Evolutionary conservation across 2,113 vertebrate genomes (phyloP).

Genomic region (Pterophyllum scalare): DNA sequence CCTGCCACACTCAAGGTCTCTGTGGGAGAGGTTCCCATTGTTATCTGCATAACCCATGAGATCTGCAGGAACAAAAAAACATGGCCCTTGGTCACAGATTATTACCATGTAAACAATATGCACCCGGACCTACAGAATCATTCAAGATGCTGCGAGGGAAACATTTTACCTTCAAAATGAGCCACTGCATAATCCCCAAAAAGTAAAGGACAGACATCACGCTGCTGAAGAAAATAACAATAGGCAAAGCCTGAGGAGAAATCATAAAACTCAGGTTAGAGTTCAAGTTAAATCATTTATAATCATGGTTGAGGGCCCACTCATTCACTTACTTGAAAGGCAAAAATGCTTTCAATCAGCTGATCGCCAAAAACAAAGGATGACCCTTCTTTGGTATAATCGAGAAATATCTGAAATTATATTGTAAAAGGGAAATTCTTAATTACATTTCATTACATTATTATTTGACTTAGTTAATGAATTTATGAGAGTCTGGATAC

Average conservation of each 20-base stretch:
- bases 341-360: constrained; percentile 85
- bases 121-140: background rate
- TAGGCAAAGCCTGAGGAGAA: constrained; percentile 85
- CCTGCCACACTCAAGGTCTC: constrained; percentile 95
- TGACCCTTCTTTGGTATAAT: constrained; percentile 89
- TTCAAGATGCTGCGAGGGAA: background rate
- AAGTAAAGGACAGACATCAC: constrained; percentile 95
- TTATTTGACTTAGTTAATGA: background rate
- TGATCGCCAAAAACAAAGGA: constrained; percentile 88
- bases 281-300: background rate
- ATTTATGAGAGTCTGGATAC: background rate
- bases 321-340: constrained; percentile 89
- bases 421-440: background rate
- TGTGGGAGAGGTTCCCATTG: constrained; percentile 90
- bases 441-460: background rate
- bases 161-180: constrained; percentile 89
- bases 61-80: constrained; percentile 81
- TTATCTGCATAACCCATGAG: constrained; percentile 92
- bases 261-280: background rate
- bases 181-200: constrained; percentile 90
- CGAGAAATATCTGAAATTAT: constrained; percentile 85
- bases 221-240: constrained; percentile 94
- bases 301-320: background rate
- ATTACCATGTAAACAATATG: background rate
- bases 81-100: constrained; percentile 29